Evolutionary conservation across 2,113 vertebrate species (phyloP).

Genomic region (Carollia perspicillata): DNA sequence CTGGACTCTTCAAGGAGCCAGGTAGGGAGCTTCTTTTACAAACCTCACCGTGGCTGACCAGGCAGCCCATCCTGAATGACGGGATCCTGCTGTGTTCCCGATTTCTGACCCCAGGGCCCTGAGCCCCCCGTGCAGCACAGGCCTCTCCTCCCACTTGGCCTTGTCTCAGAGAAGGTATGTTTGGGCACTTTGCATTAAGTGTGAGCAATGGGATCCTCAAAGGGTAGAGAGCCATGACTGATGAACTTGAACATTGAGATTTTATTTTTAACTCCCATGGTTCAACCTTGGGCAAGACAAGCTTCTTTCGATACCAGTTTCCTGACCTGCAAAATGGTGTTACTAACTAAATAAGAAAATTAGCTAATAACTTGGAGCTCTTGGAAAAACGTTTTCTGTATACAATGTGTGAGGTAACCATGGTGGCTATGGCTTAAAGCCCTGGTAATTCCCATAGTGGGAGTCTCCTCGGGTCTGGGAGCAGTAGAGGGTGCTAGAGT

Average conservation of each 20-base stretch:
- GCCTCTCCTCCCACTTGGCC: neutral
- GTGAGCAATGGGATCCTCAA: neutral
- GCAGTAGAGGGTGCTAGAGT: neutral
- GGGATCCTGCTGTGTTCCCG: neutral
- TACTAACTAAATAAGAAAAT: slow-evolving; percentile 34
- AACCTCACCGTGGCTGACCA: neutral
- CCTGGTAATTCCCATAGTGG: neutral
- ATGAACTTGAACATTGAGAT: neutral
- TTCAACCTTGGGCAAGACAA: neutral
- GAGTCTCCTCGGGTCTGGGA: neutral
- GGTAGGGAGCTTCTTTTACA: neutral
- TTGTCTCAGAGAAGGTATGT: neutral
- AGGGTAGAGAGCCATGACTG: neutral
- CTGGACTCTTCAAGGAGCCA: neutral
- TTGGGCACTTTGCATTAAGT: neutral
- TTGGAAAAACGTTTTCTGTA: neutral
- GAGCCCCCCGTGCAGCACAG: neutral
- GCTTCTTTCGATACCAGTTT: neutral
- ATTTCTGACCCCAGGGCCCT: neutral
- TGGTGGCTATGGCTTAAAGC: neutral
- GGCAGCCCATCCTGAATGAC: neutral
- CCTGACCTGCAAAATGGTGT: neutral
- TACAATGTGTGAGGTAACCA: neutral
- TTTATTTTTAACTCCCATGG: slow-evolving; percentile 9
- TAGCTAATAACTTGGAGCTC: neutral